Evolutionary conservation across 2,888 invertebrate species (phyloP), one percentile per base, ranked within the genome.

Genomic region (Sminthurides aquaticus): DNA sequence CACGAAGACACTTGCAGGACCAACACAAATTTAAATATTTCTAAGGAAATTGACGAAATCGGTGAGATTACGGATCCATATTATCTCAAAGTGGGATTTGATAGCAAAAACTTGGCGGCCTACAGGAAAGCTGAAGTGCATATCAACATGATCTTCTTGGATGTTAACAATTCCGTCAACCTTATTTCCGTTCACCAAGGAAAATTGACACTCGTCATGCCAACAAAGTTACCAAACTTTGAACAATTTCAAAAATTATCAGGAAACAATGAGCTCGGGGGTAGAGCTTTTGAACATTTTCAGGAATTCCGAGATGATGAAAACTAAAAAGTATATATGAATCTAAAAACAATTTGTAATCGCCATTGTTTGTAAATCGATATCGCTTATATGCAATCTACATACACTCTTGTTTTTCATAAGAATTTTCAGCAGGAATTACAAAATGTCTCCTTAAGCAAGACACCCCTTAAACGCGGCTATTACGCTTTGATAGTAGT

Each of bases 151-250:
- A 69, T 74, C 59, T 74, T 72, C 62, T 58, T 74, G 2, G 69
- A 72, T 54, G 52, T 65, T 0, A 70, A 71, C 29, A 70, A 68
- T 2, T 69, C 71, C 1, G 74, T 70, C 8, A 67, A 67, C 1
- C 52, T 74, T 5, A 67, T 74, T 20, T 71, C 74, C 1, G 71
- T 70, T 22, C 69, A 71, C 28, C 74, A 74, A 57, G 68, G 62
- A 2, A 59, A 67, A 49, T 3, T 65, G 2, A 70, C 70, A 2
- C 48, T 72, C 18, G 71, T 74, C 27, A 70, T 72, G 70, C 64
- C 67, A 11, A 64, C 59, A 24, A 49, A 65, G 2, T 57, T 67
- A 55, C 62, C 64, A 29, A 18, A 5, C 20, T 52, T 52, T 52
- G 22, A 52, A 8, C 11, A 8, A 18, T 43, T 11, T 43, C 43